Conservation (phyloP, 2,797 vertebrate species). For the Taeniopygia guttata region DNA sequence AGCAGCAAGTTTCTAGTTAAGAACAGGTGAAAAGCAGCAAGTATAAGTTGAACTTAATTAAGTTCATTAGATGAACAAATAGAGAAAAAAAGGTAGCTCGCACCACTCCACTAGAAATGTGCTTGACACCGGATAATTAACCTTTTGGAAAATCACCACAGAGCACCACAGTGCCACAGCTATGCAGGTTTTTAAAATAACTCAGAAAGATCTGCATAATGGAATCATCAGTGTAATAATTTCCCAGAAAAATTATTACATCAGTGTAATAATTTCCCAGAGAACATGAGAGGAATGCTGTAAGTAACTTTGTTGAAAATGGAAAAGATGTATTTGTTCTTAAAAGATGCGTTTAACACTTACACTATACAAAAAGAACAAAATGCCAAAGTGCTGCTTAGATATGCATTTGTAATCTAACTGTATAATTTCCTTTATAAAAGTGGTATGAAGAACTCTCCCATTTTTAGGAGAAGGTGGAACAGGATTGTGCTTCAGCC, state of each 20-base stretch:
- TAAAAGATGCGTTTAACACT: not conserved
- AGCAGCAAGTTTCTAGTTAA: not conserved
- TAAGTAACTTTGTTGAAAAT: not conserved
- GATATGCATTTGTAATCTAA: not conserved
- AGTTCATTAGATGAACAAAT: constrained; percentile 21
- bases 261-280: not conserved
- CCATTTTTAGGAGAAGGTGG: not conserved
- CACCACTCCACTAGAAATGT: not conserved
- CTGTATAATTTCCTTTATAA: not conserved
- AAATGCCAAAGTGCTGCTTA: not conserved
- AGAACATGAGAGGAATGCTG: not conserved
- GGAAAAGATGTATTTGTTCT: not conserved
- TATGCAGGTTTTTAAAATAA: not conserved
- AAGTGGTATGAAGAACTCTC: not conserved
- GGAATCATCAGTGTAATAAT: not conserved
- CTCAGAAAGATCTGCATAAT: not conserved
- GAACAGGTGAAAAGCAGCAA: not conserved
- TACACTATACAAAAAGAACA: not conserved
- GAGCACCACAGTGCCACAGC: not conserved
- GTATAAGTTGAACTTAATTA: not conserved
- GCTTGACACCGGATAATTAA: not conserved
- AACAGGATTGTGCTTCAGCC: not conserved
- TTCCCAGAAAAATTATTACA: not conserved
- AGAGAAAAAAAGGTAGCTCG: not conserved
- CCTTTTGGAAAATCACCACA: not conserved